Conservation (phyloP, 92 coral and sea anemone species). For the Parazoanthus swiftii region DNA sequence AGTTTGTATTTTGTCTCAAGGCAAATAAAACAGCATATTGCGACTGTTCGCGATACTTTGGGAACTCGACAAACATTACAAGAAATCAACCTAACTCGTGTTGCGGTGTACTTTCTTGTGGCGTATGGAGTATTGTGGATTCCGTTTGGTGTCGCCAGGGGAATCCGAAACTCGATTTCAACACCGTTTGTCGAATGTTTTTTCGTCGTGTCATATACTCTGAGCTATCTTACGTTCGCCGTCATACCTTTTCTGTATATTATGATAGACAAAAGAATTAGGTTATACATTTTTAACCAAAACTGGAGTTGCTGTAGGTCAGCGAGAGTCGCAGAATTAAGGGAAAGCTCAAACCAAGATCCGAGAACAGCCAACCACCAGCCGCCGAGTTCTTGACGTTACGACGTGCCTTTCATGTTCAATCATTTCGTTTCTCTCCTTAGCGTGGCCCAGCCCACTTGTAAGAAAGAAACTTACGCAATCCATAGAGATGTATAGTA, state of each 20-base stretch:
- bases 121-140: neutral
- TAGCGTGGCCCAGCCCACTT: no score
- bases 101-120: neutral
- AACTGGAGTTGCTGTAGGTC: neutral
- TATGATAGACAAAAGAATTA: neutral
- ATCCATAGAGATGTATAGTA: no score
- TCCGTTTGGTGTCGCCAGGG: conserved; percentile 8
- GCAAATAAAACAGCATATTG: conserved; percentile 4
- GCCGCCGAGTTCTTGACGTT: no score
- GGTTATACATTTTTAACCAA: neutral
- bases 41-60: neutral
- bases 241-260: neutral
- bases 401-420: no score
- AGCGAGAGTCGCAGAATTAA: neutral
- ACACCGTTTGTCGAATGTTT: neutral
- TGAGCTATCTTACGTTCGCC: conserved; percentile 7
- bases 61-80: neutral
- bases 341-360: no score
- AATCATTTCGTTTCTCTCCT: no score
- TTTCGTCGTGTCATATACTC: conserved; percentile 1
- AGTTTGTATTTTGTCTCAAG: conserved; percentile 9
- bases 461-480: no score
- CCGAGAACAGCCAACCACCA: no score
- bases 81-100: conserved; percentile 1
- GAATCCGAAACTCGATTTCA: neutral